phyloP scores from a whole-genome alignment of 2,888 invertebrate species.

The Pollenia amentaria region DNA sequence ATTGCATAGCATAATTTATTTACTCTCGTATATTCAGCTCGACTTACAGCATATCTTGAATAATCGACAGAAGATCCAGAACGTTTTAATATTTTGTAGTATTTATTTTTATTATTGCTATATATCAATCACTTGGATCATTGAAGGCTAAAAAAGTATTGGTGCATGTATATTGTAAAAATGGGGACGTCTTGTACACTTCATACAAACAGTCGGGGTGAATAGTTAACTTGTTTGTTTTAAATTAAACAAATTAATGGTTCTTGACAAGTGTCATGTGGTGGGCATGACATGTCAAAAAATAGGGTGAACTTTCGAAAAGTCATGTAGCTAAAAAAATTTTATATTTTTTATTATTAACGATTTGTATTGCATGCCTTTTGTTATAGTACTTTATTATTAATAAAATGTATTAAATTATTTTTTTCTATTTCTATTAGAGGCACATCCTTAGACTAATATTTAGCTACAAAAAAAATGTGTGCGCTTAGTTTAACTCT shows the following conservation, averaged over 20 bases:
- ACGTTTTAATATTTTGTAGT: no score
- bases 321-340: conserved; percentile 35
- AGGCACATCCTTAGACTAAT: conserved; percentile 68
- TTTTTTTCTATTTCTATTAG: conserved; percentile 1
- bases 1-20: no score
- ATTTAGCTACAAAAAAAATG: conserved; percentile 9
- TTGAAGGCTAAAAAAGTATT: no score
- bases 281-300: conserved; percentile 31
- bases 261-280: conserved; percentile 59
- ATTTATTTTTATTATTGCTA: no score
- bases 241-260: conserved; percentile 37
- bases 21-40: no score
- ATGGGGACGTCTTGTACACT: background rate
- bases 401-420: conserved; percentile 62
- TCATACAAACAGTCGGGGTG: background rate
- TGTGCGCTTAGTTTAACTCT: conserved; percentile 41
- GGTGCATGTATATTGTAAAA: background rate
- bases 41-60: no score
- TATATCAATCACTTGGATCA: no score
- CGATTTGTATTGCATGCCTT: conserved; percentile 54
- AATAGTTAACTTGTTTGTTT: conserved; percentile 42
- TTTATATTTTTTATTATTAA: conserved; percentile 17
- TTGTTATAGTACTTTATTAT: conserved; percentile 52
- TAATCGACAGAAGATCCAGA: no score
- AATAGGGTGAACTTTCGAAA: conserved; percentile 36